Percentiles rank a stretch among this genome's conserved stretches.
Conservation (phyloP, 2,797 vertebrate species). For the Cottoperca gobio region DNA sequence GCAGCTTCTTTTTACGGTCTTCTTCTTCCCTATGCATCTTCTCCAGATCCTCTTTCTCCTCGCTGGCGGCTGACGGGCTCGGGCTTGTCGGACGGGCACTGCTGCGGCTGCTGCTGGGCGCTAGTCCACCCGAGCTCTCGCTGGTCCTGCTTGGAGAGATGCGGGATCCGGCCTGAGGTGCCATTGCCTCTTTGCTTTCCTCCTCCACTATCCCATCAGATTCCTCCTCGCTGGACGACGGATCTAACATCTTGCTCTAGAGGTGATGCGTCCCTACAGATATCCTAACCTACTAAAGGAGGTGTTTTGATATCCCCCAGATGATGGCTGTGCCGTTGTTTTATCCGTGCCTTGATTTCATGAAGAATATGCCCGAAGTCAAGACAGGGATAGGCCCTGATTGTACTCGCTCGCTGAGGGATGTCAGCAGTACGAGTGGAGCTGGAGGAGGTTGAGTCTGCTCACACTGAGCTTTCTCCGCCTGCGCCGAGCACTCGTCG, state of each 20-base stretch:
- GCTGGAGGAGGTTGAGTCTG: slow-evolving; percentile 78
- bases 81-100: slow-evolving; percentile 94
- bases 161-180: slow-evolving; percentile 90
- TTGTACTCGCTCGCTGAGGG: slow-evolving; percentile 60
- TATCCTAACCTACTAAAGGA: slow-evolving; percentile 21
- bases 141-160: slow-evolving; percentile 94
- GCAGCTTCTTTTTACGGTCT: slow-evolving; percentile 97
- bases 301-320: background rate
- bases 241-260: slow-evolving; percentile 91
- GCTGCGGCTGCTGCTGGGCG: slow-evolving; percentile 89
- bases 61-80: slow-evolving; percentile 95
- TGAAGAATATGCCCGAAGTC: slow-evolving; percentile 40
- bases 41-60: slow-evolving; percentile 97
- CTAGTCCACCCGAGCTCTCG: slow-evolving; percentile 91
- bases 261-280: slow-evolving; percentile 49
- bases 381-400: slow-evolving; percentile 54
- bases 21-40: slow-evolving; percentile 96
- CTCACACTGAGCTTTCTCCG: slow-evolving; percentile 87
- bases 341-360: slow-evolving; percentile 26
- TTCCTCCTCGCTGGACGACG: slow-evolving; percentile 98
- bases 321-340: slow-evolving; percentile 3
- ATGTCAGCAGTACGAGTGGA: slow-evolving; percentile 81
- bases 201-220: slow-evolving; percentile 97
- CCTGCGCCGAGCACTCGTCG: slow-evolving; percentile 87
- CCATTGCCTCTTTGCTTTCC: slow-evolving; percentile 94